These are phyloP conservation scores for Xyrauchen texanus DNA, from an alignment of 2,113 vertebrate genomes.

Conservation along the genomic window DNA sequence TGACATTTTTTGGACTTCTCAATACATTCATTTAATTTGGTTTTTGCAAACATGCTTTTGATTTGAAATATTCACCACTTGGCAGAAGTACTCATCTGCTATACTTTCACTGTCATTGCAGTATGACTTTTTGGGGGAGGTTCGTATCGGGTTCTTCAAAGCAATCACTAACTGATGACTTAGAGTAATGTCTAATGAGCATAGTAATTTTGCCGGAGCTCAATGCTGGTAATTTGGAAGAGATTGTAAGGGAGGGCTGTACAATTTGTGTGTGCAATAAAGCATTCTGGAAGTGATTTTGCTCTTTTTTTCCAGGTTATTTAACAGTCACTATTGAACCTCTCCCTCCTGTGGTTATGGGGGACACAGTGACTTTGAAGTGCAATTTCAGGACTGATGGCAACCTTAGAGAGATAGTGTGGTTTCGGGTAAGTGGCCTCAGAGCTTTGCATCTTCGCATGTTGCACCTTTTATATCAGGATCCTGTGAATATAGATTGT, in stretches of 20 bases:
- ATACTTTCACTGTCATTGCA: background rate
- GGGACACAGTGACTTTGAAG: slow-evolving; percentile 91
- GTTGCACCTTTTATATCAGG: slow-evolving; percentile 17
- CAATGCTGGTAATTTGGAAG: slow-evolving; percentile 14
- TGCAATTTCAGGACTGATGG: slow-evolving; percentile 95
- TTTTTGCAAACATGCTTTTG: slow-evolving; percentile 26
- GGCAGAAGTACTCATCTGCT: background rate
- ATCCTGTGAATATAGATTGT: background rate
- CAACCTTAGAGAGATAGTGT: slow-evolving; percentile 90
- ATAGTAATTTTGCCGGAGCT: background rate
- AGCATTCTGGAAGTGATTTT: slow-evolving; percentile 22
- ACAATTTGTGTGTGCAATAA: slow-evolving; percentile 4
- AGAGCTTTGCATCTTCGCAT: slow-evolving; percentile 27
- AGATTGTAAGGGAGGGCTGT: slow-evolving; percentile 5
- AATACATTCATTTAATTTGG: background rate
- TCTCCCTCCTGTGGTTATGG: slow-evolving; percentile 87
- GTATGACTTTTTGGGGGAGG: background rate
- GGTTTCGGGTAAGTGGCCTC: slow-evolving; percentile 86
- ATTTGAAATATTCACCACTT: slow-evolving; percentile 15
- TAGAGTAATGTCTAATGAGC: background rate
- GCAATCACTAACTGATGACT: background rate
- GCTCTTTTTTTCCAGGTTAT: slow-evolving; percentile 75
- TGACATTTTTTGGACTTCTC: slow-evolving; percentile 23
- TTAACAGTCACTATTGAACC: slow-evolving; percentile 89
- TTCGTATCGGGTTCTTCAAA: slow-evolving; percentile 14